phyloP scores from a whole-genome alignment of 2,113 vertebrate genomes.

The Petromus typicus region DNA sequence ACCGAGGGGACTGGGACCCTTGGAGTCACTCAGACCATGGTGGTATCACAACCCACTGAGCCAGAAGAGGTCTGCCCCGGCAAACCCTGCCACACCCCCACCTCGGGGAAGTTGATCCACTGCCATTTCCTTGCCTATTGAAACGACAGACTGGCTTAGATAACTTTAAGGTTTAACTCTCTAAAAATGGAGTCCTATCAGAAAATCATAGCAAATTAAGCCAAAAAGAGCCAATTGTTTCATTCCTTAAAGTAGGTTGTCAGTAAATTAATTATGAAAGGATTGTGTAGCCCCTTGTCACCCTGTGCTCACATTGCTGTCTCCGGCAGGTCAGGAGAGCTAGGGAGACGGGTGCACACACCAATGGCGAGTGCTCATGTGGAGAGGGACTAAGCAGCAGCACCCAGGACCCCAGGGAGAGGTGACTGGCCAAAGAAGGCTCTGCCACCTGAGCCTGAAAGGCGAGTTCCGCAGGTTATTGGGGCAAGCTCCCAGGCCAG shows the following conservation, averaged over 20 bases:
- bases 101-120: no score
- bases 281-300: not conserved
- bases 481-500: not conserved
- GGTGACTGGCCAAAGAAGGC: not conserved
- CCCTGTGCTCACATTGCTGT: not conserved
- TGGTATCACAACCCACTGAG: not conserved
- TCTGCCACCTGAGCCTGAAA: not conserved
- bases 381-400: not conserved
- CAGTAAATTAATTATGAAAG: not conserved
- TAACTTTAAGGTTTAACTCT: not conserved
- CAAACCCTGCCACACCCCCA: not conserved
- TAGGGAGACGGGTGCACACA: not conserved
- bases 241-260: not conserved
- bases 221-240: conserved; percentile 21
- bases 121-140: not conserved
- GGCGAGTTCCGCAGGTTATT: not conserved
- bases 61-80: not conserved
- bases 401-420: not conserved
- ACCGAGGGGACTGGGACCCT: no score
- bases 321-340: not conserved
- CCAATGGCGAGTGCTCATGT: not conserved
- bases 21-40: not conserved
- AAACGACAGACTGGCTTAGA: not conserved
- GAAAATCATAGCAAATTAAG: not conserved
- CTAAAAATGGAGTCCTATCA: conserved; percentile 10